phyloP scores from a whole-genome alignment of 1,140 invertebrate genomes.

The Zeugodacus cucurbitae region DNA sequence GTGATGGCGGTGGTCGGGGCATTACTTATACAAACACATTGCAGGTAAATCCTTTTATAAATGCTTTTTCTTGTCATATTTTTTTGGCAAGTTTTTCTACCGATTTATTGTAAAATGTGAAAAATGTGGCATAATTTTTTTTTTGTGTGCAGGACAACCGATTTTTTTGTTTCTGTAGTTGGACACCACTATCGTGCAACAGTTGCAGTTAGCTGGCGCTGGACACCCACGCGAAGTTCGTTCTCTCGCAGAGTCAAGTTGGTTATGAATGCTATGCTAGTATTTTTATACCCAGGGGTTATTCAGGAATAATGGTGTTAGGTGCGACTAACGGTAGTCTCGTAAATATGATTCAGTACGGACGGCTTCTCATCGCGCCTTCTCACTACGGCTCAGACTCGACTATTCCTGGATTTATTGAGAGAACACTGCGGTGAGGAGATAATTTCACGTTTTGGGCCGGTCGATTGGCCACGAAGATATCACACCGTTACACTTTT shows the following conservation, averaged over 20 bases:
- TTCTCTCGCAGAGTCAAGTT: neutral
- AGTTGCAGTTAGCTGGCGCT: neutral
- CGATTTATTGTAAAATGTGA: slow-evolving; percentile 28
- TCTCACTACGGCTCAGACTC: too few species aligned
- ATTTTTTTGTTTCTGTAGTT: neutral
- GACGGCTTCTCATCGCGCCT: too few species aligned
- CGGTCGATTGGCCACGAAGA: too few species aligned
- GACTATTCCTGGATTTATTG: too few species aligned
- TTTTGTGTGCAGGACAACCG: neutral
- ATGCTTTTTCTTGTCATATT: neutral
- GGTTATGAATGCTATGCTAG: neutral
- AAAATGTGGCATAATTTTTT: slow-evolving; percentile 2
- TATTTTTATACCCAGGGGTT: neutral
- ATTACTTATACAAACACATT: slow-evolving; percentile 28
- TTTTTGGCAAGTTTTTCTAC: neutral
- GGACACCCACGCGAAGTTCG: neutral
- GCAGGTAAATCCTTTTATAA: slow-evolving; percentile 24
- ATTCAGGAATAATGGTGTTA: too few species aligned
- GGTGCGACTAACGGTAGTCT: too few species aligned
- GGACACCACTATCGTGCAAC: neutral
- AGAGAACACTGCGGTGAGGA: too few species aligned
- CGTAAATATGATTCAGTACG: too few species aligned
- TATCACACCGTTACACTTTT: too few species aligned
- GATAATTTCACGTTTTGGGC: too few species aligned
- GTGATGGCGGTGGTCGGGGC: neutral